Conservation (phyloP, 2,888 invertebrate genomes). For the Gasteruption jaculator region DNA sequence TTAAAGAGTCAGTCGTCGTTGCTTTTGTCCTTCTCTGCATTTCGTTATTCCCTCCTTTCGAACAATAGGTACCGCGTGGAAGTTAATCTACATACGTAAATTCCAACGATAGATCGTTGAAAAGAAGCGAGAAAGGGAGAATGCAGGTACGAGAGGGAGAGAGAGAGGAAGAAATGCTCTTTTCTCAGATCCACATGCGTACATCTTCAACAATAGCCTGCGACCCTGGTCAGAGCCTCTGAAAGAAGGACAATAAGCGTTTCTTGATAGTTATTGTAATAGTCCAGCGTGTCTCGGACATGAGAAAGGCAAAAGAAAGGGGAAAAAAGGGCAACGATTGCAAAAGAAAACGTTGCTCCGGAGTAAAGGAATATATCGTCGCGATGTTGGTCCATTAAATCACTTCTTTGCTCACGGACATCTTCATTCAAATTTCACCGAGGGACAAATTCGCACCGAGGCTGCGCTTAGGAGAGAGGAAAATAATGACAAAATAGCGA, state of each 20-base stretch:
- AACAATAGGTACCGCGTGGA: constrained; percentile 39
- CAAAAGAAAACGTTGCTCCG: too few relatives aligned
- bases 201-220: constrained; percentile 43
- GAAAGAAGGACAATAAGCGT: constrained; percentile 49
- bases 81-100: constrained; percentile 47
- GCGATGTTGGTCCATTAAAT: constrained; percentile 24
- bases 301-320: constrained; percentile 20
- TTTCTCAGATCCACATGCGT: constrained; percentile 29
- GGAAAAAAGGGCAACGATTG: constrained; percentile 21
- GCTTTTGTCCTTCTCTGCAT: too few relatives aligned
- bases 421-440: too few relatives aligned
- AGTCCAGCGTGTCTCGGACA: constrained; percentile 21
- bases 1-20: too few relatives aligned
- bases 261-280: constrained; percentile 46
- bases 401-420: too few relatives aligned
- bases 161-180: too few relatives aligned
- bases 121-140: constrained; percentile 23
- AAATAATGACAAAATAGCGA: too few relatives aligned
- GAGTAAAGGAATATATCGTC: too few relatives aligned
- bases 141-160: constrained; percentile 24
- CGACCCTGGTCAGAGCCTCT: constrained; percentile 31
- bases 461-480: too few relatives aligned
- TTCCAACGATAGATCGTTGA: constrained; percentile 45
- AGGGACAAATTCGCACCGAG: too few relatives aligned
- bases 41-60: constrained; percentile 28